These are phyloP conservation scores for Melospiza melodia DNA, from an alignment of 2,113 vertebrate species.

Conservation along the genomic window DNA sequence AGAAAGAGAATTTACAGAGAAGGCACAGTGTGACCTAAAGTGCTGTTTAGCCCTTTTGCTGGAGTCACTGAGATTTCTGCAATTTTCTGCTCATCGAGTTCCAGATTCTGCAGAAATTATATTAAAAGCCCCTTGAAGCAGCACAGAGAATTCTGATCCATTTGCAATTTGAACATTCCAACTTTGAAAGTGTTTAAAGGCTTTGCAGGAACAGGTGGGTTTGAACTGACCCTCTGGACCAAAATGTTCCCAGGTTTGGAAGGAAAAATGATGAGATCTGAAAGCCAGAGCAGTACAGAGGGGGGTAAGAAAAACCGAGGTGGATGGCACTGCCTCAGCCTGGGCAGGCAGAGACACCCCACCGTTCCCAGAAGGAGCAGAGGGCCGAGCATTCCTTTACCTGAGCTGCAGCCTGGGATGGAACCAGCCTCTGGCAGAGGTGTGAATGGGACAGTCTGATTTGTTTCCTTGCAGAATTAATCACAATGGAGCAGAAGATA, in stretches of 20 bases:
- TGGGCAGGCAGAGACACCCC: neutral
- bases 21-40: neutral
- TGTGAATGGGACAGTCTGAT: neutral
- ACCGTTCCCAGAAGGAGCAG: accelerated
- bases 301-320: neutral
- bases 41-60: neutral
- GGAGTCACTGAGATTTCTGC: neutral
- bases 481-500: neutral
- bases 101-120: neutral
- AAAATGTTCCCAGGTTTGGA: neutral
- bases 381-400: neutral
- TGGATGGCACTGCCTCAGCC: neutral
- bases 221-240: neutral
- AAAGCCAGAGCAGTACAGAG: neutral
- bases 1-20: neutral
- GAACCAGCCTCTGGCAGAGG: neutral
- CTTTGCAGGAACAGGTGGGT: neutral
- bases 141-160: neutral
- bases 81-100: neutral
- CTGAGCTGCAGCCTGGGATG: neutral
- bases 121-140: neutral
- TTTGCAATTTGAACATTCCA: neutral
- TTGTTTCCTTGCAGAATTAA: neutral
- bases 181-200: neutral
- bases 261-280: neutral